Evolutionary conservation across 2,113 vertebrate genomes (phyloP).

Genomic region (Petrocephalus zakoni): DNA sequence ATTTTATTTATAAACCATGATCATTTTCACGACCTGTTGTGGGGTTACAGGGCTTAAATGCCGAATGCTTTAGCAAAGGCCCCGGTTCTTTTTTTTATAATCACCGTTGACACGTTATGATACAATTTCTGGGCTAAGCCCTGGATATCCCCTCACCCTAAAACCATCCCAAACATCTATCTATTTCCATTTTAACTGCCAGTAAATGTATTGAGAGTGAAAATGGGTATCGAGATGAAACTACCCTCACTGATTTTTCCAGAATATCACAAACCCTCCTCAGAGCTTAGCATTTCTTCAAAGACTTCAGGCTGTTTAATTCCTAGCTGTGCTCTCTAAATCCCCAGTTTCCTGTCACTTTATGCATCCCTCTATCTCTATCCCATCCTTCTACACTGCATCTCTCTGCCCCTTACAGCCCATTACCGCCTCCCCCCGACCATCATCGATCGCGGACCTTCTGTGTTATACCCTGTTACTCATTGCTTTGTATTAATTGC

Average conservation of each 20-base stretch:
- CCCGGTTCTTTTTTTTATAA: neutral
- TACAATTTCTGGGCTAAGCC: neutral
- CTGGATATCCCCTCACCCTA: neutral
- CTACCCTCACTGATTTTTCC: neutral
- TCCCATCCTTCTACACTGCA: neutral
- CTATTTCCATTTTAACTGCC: neutral
- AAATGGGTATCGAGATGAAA: neutral
- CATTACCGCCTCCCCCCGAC: neutral
- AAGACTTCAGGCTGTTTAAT: neutral
- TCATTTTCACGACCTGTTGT: neutral
- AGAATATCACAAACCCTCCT: neutral
- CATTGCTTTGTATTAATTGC: neutral
- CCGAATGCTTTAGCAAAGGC: neutral
- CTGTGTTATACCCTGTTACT: neutral
- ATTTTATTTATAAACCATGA: neutral
- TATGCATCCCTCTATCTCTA: neutral
- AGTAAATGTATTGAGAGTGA: neutral
- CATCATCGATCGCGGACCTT: neutral
- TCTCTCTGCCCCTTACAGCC: neutral
- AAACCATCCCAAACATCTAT: neutral
- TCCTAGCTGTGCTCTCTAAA: neutral
- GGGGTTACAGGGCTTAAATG: neutral
- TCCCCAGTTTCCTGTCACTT: neutral
- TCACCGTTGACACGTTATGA: neutral
- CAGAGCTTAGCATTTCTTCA: neutral